Conservation (phyloP, 2,113 vertebrate species). For the Rynchops niger region DNA sequence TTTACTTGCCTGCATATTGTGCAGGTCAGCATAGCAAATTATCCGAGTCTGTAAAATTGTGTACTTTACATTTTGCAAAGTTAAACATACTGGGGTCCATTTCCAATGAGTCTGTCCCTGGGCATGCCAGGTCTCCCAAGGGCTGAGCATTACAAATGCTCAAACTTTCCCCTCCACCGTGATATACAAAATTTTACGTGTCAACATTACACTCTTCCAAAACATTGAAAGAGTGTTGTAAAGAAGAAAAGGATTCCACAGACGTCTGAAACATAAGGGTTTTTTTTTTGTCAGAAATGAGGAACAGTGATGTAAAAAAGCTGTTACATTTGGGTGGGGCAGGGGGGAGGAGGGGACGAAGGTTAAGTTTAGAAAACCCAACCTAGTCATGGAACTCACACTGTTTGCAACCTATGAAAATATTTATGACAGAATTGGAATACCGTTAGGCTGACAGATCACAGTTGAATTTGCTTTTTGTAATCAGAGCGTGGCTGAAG, state of each 20-base stretch:
- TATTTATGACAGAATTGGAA: slow-evolving; percentile 22
- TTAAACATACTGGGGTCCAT: not conserved
- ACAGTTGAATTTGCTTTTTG: slow-evolving; percentile 17
- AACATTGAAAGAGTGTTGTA: not conserved
- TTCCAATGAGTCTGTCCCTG: not conserved
- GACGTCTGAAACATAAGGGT: not conserved
- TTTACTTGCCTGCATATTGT: not conserved
- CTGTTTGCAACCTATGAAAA: slow-evolving; percentile 37
- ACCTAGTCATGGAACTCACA: not conserved
- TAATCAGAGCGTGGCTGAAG: not conserved
- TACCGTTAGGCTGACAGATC: not conserved
- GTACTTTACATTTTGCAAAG: not conserved
- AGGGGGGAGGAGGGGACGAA: not conserved
- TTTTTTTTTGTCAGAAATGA: not conserved
- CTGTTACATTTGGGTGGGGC: not conserved
- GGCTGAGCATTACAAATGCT: fast-evolving
- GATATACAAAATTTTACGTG: not conserved
- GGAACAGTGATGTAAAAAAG: not conserved
- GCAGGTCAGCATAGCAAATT: not conserved
- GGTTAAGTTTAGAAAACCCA: slow-evolving; percentile 11
- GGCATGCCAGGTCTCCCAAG: not conserved
- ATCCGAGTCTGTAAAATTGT: not conserved
- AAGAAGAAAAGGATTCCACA: not conserved
- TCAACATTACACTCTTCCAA: not conserved
- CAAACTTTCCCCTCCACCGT: not conserved